These are phyloP conservation scores for Liparis tanakae DNA, from an alignment of 2,797 vertebrate species.

Conservation along the genomic window DNA sequence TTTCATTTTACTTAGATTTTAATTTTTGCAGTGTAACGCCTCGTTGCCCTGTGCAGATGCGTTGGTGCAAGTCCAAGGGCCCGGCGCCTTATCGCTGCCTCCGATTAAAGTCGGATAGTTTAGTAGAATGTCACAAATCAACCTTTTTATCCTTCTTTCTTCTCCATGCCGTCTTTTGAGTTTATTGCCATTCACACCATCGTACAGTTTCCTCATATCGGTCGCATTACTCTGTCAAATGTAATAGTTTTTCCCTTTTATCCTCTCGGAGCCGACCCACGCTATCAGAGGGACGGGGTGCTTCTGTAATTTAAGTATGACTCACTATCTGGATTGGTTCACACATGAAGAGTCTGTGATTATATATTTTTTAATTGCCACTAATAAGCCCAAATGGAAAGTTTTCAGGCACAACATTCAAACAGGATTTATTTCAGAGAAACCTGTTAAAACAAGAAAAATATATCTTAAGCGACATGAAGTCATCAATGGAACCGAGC, in stretches of 20 bases:
- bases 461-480: slow-evolving; percentile 24
- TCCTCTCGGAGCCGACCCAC: slow-evolving; percentile 20
- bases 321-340: slow-evolving; percentile 42
- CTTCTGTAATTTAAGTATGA: slow-evolving; percentile 53
- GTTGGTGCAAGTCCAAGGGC: slow-evolving; percentile 21
- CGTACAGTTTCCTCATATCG: background rate
- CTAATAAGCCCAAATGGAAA: slow-evolving; percentile 35
- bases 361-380: slow-evolving; percentile 13
- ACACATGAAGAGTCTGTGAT: slow-evolving; percentile 61
- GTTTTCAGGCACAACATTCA: background rate
- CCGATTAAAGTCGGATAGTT: slow-evolving; percentile 25
- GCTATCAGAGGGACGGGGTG: slow-evolving; percentile 15
- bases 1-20: no score
- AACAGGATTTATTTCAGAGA: background rate
- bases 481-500: no score
- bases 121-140: slow-evolving; percentile 13
- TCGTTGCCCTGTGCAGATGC: background rate
- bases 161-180: background rate
- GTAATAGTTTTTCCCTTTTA: slow-evolving; percentile 24
- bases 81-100: background rate
- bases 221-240: slow-evolving; percentile 18
- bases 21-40: no score
- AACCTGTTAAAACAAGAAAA: background rate
- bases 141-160: background rate
- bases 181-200: slow-evolving; percentile 16